phyloP scores from a whole-genome alignment of 1,140 invertebrate genomes.

The Mizuhopecten yessoensis region DNA sequence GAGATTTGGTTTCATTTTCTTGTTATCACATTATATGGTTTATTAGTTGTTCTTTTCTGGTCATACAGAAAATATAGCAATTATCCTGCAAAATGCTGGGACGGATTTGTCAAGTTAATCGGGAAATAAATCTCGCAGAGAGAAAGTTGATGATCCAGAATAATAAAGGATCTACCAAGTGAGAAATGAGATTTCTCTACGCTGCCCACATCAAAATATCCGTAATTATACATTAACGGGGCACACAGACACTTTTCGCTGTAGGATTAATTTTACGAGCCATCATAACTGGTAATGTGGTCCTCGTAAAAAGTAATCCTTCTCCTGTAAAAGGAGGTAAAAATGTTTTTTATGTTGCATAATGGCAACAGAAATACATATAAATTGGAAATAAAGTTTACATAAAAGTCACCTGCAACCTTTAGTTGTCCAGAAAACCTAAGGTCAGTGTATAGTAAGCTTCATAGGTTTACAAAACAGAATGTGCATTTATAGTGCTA shows the following conservation, averaged over 20 bases:
- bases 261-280: constrained; percentile 25
- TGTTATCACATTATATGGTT: background rate
- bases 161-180: background rate
- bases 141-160: background rate
- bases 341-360: background rate
- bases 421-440: too few relatives aligned
- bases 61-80: background rate
- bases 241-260: background rate
- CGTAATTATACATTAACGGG: background rate
- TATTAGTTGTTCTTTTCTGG: background rate
- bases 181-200: background rate
- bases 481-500: too few relatives aligned
- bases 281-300: background rate
- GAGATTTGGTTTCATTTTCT: background rate
- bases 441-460: too few relatives aligned
- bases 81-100: background rate
- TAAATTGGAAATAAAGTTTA: background rate
- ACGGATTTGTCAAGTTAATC: background rate
- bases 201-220: background rate
- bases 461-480: too few relatives aligned
- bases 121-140: background rate
- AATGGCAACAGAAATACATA: background rate
- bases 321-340: background rate
- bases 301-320: background rate
- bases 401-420: too few relatives aligned